phyloP scores from a whole-genome alignment of 2,113 vertebrate species.

The Oncorhynchus masou region DNA sequence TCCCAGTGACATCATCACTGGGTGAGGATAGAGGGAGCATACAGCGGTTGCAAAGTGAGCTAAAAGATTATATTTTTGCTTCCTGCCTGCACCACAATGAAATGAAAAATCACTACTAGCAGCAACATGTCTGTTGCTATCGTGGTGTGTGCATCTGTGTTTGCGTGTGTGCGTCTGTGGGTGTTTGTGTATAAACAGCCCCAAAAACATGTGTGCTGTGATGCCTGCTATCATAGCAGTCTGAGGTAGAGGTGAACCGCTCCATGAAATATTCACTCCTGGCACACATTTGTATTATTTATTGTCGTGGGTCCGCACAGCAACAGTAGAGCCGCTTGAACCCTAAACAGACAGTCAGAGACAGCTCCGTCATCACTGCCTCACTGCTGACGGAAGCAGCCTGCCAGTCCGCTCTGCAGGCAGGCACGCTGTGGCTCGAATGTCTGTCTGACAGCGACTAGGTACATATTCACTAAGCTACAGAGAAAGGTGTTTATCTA shows the following conservation, averaged over 20 bases:
- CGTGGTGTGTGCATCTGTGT: too few species aligned
- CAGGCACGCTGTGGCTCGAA: neutral
- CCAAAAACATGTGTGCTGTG: neutral
- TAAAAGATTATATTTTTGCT: constrained; percentile 2
- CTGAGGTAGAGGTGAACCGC: constrained; percentile 4
- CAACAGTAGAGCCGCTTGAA: neutral
- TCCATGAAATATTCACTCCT: constrained; percentile 25
- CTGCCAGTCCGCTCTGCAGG: neutral
- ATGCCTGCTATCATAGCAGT: neutral
- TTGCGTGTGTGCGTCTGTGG: too few species aligned
- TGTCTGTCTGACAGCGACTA: neutral
- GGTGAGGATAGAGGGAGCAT: neutral
- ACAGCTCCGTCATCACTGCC: neutral
- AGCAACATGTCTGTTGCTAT: constrained; percentile 16
- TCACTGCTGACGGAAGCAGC: neutral
- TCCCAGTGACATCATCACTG: neutral
- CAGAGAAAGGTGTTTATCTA: too few species aligned
- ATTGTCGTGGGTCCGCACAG: neutral
- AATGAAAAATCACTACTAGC: constrained; percentile 11
- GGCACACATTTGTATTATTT: constrained; percentile 29
- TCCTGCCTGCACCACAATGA: neutral
- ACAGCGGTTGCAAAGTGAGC: neutral
- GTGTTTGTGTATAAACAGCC: too few species aligned
- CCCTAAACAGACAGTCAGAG: neutral
- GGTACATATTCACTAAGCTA: too few species aligned